Evolutionary conservation across 92 coral and sea anemone species (phyloP).

Genomic region (Porites cylindrica): DNA sequence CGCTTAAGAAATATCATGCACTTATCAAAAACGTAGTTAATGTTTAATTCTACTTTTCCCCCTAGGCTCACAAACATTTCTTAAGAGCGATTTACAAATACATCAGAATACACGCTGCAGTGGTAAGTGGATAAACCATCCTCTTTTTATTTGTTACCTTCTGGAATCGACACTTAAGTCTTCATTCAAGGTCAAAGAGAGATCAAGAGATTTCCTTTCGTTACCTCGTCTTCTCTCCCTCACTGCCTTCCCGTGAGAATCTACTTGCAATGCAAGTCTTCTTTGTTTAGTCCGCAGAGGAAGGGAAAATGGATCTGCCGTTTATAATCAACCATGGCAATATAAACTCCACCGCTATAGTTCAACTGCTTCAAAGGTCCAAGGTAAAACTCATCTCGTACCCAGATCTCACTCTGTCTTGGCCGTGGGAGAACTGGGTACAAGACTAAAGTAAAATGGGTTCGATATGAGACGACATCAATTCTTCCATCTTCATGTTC

Average conservation of each 20-base stretch:
- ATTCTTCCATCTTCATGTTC: too few relatives aligned
- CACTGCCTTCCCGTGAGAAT: too few relatives aligned
- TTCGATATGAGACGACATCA: too few relatives aligned
- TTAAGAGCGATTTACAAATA: constrained; percentile 27
- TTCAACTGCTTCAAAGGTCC: constrained; percentile 58
- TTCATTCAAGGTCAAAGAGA: neutral
- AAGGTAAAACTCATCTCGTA: constrained; percentile 44
- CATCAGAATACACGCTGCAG: constrained; percentile 48
- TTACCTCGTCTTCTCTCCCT: too few relatives aligned
- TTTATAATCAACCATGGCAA: constrained; percentile 76
- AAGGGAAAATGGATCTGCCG: constrained; percentile 33
- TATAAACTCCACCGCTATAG: constrained; percentile 38
- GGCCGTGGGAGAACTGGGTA: too few relatives aligned
- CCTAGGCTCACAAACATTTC: constrained; percentile 10
- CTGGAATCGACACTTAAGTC: neutral
- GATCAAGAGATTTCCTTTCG: too few relatives aligned
- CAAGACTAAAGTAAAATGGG: too few relatives aligned
- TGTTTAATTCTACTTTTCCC: neutral
- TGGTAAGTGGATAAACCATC: constrained; percentile 15
- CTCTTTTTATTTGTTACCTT: neutral
- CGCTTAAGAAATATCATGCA: too few relatives aligned
- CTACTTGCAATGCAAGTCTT: too few relatives aligned
- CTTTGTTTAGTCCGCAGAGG: constrained; percentile 1
- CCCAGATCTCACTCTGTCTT: too few relatives aligned
- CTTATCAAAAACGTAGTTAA: neutral